These are phyloP conservation scores for Cepaea nemoralis DNA, from an alignment of 1,140 invertebrate species.

Conservation along the genomic window DNA sequence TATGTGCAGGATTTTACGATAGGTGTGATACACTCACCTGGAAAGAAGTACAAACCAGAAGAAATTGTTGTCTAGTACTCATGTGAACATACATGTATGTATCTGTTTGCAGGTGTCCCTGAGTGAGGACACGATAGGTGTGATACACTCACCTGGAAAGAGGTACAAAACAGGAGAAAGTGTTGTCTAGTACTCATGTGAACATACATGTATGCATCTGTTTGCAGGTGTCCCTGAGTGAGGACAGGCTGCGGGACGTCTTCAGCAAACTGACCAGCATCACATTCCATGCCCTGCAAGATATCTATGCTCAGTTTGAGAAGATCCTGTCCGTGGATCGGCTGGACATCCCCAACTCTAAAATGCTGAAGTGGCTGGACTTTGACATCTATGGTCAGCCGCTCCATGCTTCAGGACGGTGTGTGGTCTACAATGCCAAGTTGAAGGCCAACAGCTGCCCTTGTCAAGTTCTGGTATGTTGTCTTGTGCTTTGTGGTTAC, in stretches of 20 bases:
- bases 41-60: too few relatives aligned
- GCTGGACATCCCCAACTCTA: constrained; percentile 39
- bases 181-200: too few relatives aligned
- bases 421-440: constrained; percentile 66
- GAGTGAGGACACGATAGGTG: constrained; percentile 57
- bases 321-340: constrained; percentile 55
- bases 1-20: too few relatives aligned
- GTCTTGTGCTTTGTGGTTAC: too few relatives aligned
- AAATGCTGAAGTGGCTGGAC: constrained; percentile 61
- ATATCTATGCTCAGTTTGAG: constrained; percentile 65
- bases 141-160: too few relatives aligned
- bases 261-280: constrained; percentile 58
- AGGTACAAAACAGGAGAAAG: too few relatives aligned
- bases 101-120: constrained; percentile 33
- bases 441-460: constrained; percentile 51
- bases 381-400: constrained; percentile 66
- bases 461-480: constrained; percentile 60
- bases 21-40: too few relatives aligned
- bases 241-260: constrained; percentile 60
- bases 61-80: too few relatives aligned
- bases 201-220: too few relatives aligned
- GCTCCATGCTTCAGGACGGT: constrained; percentile 62
- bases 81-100: too few relatives aligned
- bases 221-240: constrained; percentile 46
- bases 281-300: constrained; percentile 59